A percentile compares a stretch with the other conserved stretches of the same genome.
These are phyloP conservation scores for Erinaceus europaeus DNA, from an alignment of 2,113 vertebrate species.

Conservation along the genomic window DNA sequence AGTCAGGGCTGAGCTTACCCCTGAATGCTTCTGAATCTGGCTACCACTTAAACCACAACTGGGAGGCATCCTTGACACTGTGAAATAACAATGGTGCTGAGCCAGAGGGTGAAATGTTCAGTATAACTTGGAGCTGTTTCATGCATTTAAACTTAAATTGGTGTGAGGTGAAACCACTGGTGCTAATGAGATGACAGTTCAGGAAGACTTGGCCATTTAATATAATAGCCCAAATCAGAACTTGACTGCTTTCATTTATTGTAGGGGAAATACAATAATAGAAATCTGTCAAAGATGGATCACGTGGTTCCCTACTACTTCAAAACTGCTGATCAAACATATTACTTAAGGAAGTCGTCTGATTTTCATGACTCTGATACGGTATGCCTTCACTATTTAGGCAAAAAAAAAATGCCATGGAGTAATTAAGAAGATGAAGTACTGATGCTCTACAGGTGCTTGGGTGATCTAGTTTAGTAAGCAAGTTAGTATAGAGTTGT, in stretches of 20 bases:
- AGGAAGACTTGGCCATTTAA: background rate
- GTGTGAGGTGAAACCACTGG: conserved; percentile 29
- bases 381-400: background rate
- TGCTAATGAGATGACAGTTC: conserved; percentile 32
- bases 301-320: background rate
- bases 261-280: background rate
- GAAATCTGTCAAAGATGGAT: background rate
- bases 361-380: background rate
- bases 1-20: background rate
- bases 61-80: background rate
- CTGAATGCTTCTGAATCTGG: background rate
- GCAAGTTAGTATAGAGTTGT: conserved; percentile 6
- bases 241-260: background rate
- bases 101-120: conserved; percentile 34
- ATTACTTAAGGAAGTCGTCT: background rate
- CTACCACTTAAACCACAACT: background rate
- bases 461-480: conserved; percentile 35
- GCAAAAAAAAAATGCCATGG: background rate
- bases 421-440: background rate
- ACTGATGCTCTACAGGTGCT: background rate
- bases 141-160: conserved; percentile 47
- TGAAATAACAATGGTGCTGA: background rate
- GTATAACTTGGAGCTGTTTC: conserved; percentile 12
- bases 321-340: background rate
- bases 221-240: background rate